Conservation (phyloP, 2,888 invertebrate species). For the Agonopterix subpropinquella region DNA sequence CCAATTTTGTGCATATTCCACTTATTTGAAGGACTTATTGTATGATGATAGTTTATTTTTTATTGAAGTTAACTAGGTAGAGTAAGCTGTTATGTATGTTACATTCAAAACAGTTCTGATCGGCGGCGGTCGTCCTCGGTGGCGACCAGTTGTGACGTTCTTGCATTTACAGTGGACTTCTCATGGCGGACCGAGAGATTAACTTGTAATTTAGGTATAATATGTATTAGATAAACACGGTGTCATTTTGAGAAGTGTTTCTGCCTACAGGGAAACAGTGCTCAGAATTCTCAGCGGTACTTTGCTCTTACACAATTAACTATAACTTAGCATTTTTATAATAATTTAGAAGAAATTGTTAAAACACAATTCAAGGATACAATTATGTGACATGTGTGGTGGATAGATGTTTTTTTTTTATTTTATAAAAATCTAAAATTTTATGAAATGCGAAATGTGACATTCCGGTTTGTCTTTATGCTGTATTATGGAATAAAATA, state of each 20-base stretch:
- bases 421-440: slow-evolving; percentile 62
- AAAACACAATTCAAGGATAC: slow-evolving; percentile 53
- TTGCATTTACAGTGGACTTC: slow-evolving; percentile 68
- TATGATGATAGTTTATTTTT: slow-evolving; percentile 71
- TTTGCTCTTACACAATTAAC: slow-evolving; percentile 71
- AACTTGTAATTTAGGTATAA: slow-evolving; percentile 68
- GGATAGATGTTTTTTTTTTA: slow-evolving; percentile 60
- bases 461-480: slow-evolving; percentile 76
- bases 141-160: slow-evolving; percentile 55
- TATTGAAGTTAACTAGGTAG: slow-evolving; percentile 72
- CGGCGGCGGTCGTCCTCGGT: slow-evolving; percentile 40
- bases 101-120: slow-evolving; percentile 50
- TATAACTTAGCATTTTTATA: slow-evolving; percentile 74
- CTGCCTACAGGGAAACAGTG: slow-evolving; percentile 47
- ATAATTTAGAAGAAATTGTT: slow-evolving; percentile 73
- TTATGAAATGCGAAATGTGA: slow-evolving; percentile 65
- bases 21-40: slow-evolving; percentile 58
- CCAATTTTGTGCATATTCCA: slow-evolving; percentile 50
- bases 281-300: slow-evolving; percentile 63
- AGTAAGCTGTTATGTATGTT: slow-evolving; percentile 73
- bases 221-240: slow-evolving; percentile 65
- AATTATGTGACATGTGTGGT: slow-evolving; percentile 59
- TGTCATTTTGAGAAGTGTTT: slow-evolving; percentile 63
- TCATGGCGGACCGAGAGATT: slow-evolving; percentile 67
- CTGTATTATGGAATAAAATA: slow-evolving; percentile 77